Percentiles rank a stretch among this genome's conserved stretches.
Conservation (phyloP, 1,140 invertebrate species). For the Musca domestica region DNA sequence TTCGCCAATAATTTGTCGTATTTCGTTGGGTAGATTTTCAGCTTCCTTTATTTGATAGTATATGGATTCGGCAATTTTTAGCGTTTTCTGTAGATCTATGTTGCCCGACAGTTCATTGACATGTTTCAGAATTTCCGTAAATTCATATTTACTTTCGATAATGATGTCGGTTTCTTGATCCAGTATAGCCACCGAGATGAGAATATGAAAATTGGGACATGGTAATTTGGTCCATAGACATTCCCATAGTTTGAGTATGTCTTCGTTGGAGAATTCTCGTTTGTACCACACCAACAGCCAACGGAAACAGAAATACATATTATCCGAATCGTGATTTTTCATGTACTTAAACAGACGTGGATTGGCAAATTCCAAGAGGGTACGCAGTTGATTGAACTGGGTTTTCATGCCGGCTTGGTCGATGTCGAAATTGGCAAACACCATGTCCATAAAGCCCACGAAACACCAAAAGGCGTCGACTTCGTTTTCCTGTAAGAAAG, state of each 20-base stretch:
- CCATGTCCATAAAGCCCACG: conserved; percentile 95
- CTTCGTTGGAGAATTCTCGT: conserved; percentile 71
- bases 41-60: conserved; percentile 76
- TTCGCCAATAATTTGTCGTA: conserved; percentile 68
- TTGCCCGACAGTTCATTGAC: conserved; percentile 88
- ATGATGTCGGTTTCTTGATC: conserved; percentile 82
- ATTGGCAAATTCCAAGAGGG: conserved; percentile 76
- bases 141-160: conserved; percentile 87
- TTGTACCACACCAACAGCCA: conserved; percentile 85
- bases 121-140: conserved; percentile 96
- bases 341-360: conserved; percentile 84
- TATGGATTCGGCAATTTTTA: conserved; percentile 86
- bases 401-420: conserved; percentile 96
- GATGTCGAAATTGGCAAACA: conserved; percentile 96
- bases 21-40: conserved; percentile 65
- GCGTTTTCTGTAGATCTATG: conserved; percentile 74
- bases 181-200: conserved; percentile 87
- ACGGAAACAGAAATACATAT: conserved; percentile 99
- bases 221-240: conserved; percentile 88
- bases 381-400: conserved; percentile 83
- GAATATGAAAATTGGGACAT: conserved; percentile 90
- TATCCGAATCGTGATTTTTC: conserved; percentile 87
- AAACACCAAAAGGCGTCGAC: conserved; percentile 99
- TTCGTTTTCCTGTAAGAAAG: conserved; percentile 44
- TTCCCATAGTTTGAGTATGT: conserved; percentile 79